Evolutionary conservation across 2,113 vertebrate species (phyloP).

Genomic region (Caranx ignobilis): DNA sequence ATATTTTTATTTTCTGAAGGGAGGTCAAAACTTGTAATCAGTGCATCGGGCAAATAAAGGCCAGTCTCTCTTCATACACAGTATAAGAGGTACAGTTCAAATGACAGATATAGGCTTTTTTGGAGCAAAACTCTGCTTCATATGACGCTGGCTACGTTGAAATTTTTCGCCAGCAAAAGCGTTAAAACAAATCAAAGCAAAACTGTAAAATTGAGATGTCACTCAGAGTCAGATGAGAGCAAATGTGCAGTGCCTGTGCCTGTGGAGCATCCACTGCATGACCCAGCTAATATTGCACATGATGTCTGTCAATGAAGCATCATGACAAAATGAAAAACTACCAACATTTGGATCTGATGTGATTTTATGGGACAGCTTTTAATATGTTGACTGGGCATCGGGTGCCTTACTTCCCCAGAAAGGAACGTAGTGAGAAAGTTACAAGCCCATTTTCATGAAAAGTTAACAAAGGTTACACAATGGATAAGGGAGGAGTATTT

Average conservation of each 20-base stretch:
- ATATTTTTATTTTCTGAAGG: too few species aligned
- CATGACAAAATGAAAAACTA: not conserved
- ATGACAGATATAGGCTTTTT: not conserved
- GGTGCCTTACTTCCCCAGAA: not conserved
- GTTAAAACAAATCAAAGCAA: conserved; percentile 1
- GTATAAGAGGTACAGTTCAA: not conserved
- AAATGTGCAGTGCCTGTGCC: not conserved
- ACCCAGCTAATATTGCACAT: not conserved
- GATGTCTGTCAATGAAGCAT: not conserved
- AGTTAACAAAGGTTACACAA: too few species aligned
- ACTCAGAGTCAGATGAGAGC: not conserved
- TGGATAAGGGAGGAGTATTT: too few species aligned
- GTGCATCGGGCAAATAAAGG: not conserved
- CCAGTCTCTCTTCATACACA: not conserved
- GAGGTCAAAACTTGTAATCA: not conserved
- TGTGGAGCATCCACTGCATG: not conserved
- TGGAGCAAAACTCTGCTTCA: not conserved
- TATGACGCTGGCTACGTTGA: not conserved
- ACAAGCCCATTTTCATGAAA: too few species aligned
- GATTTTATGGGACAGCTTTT: not conserved
- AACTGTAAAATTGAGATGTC: not conserved
- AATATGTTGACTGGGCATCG: not conserved
- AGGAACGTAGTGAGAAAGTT: not conserved
- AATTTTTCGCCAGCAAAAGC: not conserved
- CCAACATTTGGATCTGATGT: not conserved